These are phyloP conservation scores for Cyclargus thomasi DNA, from an alignment of 1,140 invertebrate genomes.

Conservation along the genomic window DNA sequence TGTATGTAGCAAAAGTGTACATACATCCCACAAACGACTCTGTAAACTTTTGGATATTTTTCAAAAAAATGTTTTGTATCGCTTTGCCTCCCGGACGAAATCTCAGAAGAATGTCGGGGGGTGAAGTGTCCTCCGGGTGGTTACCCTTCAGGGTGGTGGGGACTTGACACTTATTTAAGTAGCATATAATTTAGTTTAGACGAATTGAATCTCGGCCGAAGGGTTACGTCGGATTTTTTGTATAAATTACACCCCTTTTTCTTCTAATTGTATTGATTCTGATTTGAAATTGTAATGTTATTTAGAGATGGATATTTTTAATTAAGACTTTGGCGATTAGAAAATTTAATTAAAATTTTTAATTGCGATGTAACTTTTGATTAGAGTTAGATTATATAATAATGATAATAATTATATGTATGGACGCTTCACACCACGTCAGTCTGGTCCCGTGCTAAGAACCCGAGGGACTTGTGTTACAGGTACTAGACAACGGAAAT, in stretches of 20 bases:
- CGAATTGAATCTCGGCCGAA: conserved; percentile 66
- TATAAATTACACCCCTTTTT: conserved; percentile 56
- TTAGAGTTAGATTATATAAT: too few relatives aligned
- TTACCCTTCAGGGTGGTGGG: conserved; percentile 28
- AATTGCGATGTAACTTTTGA: too few relatives aligned
- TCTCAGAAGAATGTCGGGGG: conserved; percentile 49
- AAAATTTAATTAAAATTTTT: neutral
- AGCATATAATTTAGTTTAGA: conserved; percentile 73
- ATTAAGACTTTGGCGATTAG: conserved; percentile 22
- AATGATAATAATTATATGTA: too few relatives aligned
- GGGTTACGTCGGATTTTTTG: conserved; percentile 46
- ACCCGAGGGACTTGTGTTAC: too few relatives aligned
- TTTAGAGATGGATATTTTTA: conserved; percentile 40
- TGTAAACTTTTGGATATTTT: conserved; percentile 27
- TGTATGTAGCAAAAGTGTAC: too few relatives aligned
- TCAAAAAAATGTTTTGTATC: conserved; percentile 24
- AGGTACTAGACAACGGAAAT: too few relatives aligned
- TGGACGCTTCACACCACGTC: too few relatives aligned
- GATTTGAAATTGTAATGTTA: neutral
- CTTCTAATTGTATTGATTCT: conserved; percentile 17
- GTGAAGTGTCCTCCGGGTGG: conserved; percentile 51
- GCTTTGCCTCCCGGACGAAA: conserved; percentile 24
- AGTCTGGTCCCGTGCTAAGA: too few relatives aligned
- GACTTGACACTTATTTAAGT: conserved; percentile 71
- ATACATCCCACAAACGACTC: too few relatives aligned